Percentiles rank a stretch among this genome's conserved stretches.
Conservation (phyloP, 2,797 vertebrate species). For the Tiaroga cobitis region DNA sequence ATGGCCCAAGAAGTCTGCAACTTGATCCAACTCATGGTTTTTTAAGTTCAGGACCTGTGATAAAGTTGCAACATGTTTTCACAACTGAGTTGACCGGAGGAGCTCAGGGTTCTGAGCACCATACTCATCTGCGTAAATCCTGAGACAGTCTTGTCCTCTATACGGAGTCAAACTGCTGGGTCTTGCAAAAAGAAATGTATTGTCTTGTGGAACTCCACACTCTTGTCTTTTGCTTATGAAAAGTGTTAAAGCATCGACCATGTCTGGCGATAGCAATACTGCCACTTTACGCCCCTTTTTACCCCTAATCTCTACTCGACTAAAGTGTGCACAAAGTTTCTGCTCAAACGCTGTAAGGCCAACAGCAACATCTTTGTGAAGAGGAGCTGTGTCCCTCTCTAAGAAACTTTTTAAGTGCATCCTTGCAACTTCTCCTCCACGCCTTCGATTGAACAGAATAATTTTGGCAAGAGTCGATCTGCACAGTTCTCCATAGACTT, state of each 20-base stretch:
- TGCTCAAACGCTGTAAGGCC: background rate
- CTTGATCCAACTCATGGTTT: background rate
- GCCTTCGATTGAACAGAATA: background rate
- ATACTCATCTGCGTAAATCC: slow-evolving; percentile 8
- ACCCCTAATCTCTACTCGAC: background rate
- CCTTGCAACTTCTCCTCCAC: background rate
- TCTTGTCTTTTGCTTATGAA: background rate
- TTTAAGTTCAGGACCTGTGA: background rate
- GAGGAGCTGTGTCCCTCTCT: background rate
- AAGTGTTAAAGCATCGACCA: background rate
- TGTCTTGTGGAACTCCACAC: background rate
- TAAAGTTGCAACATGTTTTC: background rate
- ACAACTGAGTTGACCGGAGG: background rate
- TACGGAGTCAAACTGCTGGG: background rate
- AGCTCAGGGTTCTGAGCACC: background rate
- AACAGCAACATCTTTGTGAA: background rate
- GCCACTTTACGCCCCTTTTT: background rate
- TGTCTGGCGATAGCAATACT: background rate
- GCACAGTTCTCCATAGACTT: background rate
- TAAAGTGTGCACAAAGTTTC: background rate
- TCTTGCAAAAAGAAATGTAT: slow-evolving; percentile 1
- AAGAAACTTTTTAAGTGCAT: background rate
- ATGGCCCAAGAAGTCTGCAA: background rate
- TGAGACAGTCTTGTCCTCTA: background rate
- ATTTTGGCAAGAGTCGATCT: slow-evolving; percentile 9